Percentiles rank a stretch among this genome's conserved stretches.
phyloP scores from a whole-genome alignment of 2,888 invertebrate species.

The Byasa hedistus region DNA sequence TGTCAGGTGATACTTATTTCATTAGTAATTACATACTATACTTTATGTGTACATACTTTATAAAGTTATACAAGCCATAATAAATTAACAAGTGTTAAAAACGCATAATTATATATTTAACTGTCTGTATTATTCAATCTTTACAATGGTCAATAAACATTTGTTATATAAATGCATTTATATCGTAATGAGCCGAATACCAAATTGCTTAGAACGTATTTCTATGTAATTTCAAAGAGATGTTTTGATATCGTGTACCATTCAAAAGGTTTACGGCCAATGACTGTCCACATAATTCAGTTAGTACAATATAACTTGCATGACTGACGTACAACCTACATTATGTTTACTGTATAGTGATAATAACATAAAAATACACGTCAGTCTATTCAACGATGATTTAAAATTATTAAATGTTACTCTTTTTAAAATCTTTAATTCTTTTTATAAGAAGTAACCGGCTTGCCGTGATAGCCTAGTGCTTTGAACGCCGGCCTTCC shows the following conservation, averaged over 20 bases:
- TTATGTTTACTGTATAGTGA: not conserved
- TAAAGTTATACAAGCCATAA: too few species aligned
- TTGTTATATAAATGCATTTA: not conserved
- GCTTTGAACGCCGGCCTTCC: too few species aligned
- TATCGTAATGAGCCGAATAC: not conserved
- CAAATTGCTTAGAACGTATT: not conserved
- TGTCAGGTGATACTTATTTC: too few species aligned
- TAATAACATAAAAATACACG: not conserved
- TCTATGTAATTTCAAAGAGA: not conserved
- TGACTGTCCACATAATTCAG: slow-evolving; percentile 6
- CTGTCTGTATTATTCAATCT: not conserved
- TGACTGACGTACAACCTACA: not conserved
- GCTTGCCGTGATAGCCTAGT: too few species aligned
- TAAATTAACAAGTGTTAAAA: not conserved
- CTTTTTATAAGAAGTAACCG: too few species aligned
- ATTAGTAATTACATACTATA: too few species aligned
- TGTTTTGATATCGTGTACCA: not conserved
- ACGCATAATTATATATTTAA: not conserved
- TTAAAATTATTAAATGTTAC: too few species aligned
- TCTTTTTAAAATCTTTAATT: too few species aligned
- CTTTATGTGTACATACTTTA: too few species aligned
- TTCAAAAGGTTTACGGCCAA: slow-evolving; percentile 2
- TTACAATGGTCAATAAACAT: not conserved
- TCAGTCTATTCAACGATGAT: not conserved
- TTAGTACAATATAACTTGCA: slow-evolving; percentile 1